Conservation (phyloP, 2,888 invertebrate species). For the Muschampia staudingeri region DNA sequence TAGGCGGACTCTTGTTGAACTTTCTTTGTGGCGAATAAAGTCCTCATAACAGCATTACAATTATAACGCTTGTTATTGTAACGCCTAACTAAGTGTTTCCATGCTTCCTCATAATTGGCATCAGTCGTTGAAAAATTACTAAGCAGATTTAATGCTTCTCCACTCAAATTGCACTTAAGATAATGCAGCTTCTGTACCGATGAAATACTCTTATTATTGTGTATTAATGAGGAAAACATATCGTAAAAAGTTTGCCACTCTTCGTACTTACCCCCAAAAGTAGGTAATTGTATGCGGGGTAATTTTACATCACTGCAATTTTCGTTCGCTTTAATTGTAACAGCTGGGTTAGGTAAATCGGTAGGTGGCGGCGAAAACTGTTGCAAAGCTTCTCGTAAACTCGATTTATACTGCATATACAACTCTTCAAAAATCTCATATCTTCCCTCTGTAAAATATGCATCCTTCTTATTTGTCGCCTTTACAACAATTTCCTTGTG, state of each 20-base stretch:
- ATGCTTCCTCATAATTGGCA: not conserved
- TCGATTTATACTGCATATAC: constrained; percentile 1
- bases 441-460: not conserved
- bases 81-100: not conserved
- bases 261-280: not conserved
- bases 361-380: not conserved
- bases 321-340: too few relatives aligned
- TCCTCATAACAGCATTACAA: not conserved
- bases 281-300: not conserved
- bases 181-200: not conserved
- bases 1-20: not conserved
- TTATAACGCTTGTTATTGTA: not conserved
- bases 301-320: not conserved
- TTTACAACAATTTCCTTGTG: not conserved
- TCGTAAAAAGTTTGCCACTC: not conserved
- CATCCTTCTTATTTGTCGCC: not conserved
- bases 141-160: not conserved
- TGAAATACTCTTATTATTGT: not conserved
- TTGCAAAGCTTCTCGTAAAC: not conserved
- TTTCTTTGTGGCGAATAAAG: not conserved
- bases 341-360: too few relatives aligned
- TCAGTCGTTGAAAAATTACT: not conserved
- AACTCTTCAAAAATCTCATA: constrained; percentile 21
- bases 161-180: not conserved
- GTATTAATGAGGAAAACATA: not conserved